Conservation (phyloP, 2,113 vertebrate genomes). For the Seriola dumerili region DNA sequence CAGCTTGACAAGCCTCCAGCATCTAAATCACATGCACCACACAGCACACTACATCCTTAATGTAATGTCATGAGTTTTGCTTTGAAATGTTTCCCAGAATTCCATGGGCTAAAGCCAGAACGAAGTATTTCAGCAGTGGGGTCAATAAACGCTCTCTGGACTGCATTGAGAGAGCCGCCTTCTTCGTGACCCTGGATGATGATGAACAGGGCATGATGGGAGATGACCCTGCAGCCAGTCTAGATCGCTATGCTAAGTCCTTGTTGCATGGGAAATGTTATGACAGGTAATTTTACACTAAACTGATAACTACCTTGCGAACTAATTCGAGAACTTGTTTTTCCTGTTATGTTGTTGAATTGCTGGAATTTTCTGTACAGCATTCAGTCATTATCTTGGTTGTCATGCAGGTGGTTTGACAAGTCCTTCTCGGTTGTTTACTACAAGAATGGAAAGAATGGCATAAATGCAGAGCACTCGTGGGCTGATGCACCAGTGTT, state of each 20-base stretch:
- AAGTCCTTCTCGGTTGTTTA: constrained; percentile 90
- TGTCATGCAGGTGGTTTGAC: constrained; percentile 90
- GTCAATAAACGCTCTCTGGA: constrained; percentile 86
- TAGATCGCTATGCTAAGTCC: constrained; percentile 89
- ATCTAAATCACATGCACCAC: neutral
- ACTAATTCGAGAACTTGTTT: too few species aligned
- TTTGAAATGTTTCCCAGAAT: constrained; percentile 77
- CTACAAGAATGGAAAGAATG: constrained; percentile 91
- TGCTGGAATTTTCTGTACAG: neutral
- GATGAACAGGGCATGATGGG: constrained; percentile 86
- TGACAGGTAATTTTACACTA: constrained; percentile 84
- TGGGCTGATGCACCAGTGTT: constrained; percentile 91
- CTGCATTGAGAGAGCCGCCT: constrained; percentile 89
- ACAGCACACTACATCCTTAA: neutral
- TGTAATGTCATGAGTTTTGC: neutral
- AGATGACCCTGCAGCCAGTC: constrained; percentile 83
- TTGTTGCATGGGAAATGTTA: constrained; percentile 91
- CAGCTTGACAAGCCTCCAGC: constrained; percentile 8
- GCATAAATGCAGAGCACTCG: constrained; percentile 91
- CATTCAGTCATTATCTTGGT: neutral
- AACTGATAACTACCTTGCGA: neutral
- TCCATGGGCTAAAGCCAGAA: constrained; percentile 88
- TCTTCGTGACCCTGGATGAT: constrained; percentile 90
- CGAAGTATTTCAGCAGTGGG: constrained; percentile 83
- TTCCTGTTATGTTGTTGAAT: neutral